Evolutionary conservation across 2,797 vertebrate species (phyloP).

Genomic region (Sebastes baramenuke): DNA sequence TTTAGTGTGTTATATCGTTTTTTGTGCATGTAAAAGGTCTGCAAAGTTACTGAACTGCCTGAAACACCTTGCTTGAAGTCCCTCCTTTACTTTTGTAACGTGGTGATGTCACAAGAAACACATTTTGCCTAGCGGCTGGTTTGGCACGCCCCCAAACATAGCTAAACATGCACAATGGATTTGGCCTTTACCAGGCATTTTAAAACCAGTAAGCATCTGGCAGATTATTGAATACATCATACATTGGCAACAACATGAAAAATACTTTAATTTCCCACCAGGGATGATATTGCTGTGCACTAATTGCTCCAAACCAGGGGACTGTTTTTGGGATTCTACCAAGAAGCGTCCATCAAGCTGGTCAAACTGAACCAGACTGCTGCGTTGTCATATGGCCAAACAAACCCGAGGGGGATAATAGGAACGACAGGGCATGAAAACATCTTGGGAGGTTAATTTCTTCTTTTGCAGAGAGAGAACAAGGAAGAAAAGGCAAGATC

Average conservation of each 20-base stretch:
- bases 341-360: constrained; percentile 22
- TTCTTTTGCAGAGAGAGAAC: neutral
- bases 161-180: neutral
- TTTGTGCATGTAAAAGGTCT: no score
- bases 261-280: constrained; percentile 13
- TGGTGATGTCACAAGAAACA: no score
- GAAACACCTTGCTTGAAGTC: no score
- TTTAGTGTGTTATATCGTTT: no score
- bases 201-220: neutral
- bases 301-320: constrained; percentile 25
- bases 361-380: constrained; percentile 25
- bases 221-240: neutral
- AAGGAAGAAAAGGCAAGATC: neutral
- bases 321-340: constrained; percentile 31
- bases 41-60: no score
- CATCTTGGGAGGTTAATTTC: constrained; percentile 6
- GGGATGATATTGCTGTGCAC: constrained; percentile 1
- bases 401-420: neutral
- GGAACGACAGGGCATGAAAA: neutral
- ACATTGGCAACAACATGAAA: constrained; percentile 17
- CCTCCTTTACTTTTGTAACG: no score
- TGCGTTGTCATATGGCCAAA: constrained; percentile 25
- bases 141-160: no score
- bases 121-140: no score
- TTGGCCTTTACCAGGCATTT: neutral